Percentiles rank a stretch among this genome's conserved stretches.
Evolutionary conservation across 2,113 vertebrate genomes (phyloP).

Genomic region (Brienomyrus longianalis): DNA sequence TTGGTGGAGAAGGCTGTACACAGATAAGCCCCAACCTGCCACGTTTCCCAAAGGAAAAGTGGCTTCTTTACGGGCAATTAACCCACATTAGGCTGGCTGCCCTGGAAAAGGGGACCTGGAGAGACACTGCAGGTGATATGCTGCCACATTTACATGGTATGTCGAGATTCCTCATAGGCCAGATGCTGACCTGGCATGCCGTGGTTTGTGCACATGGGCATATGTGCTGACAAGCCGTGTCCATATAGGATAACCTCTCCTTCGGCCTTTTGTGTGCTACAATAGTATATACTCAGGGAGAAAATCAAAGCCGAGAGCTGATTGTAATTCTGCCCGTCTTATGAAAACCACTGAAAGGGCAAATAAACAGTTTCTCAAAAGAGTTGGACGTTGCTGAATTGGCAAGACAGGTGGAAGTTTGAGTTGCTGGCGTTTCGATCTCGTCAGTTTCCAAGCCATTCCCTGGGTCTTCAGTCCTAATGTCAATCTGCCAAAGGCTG

Average conservation of each 20-base stretch:
- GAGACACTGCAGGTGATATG: not conserved
- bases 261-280: not conserved
- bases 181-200: not conserved
- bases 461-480: not conserved
- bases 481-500: not conserved
- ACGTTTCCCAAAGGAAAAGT: not conserved
- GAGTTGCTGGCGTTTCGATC: not conserved
- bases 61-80: slow-evolving; percentile 3
- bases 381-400: not conserved
- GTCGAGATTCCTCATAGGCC: not conserved
- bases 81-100: not conserved
- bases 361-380: not conserved
- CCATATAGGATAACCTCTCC: not conserved
- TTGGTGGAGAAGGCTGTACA: not conserved
- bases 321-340: not conserved
- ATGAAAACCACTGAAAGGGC: not conserved
- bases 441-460: not conserved
- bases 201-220: not conserved
- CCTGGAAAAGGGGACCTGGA: not conserved
- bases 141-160: not conserved
- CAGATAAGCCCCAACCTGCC: no score
- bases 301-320: not conserved
- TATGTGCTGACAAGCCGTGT: not conserved
- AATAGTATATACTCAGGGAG: no score
- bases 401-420: not conserved